Conservation (phyloP, 2,888 invertebrate species). For the Sthenelais limicola region DNA sequence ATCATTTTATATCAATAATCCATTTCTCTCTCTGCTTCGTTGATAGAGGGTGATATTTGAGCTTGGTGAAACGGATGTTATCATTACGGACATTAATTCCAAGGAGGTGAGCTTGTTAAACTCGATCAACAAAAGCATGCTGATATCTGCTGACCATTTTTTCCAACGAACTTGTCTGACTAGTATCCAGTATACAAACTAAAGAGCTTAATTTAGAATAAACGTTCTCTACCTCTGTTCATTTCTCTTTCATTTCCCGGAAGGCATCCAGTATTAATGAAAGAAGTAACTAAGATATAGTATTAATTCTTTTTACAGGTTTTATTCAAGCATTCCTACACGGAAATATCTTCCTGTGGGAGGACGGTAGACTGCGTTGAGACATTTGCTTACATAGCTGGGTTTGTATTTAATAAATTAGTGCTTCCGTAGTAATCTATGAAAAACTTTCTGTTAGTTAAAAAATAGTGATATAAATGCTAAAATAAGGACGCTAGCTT, state of each 20-base stretch:
- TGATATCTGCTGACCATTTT: too few relatives aligned
- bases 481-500: too few relatives aligned
- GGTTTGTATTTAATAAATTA: too few relatives aligned
- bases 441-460: too few relatives aligned
- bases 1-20: too few relatives aligned
- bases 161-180: too few relatives aligned
- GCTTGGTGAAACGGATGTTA: slow-evolving; percentile 66
- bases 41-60: slow-evolving; percentile 59
- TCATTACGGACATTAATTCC: slow-evolving; percentile 51
- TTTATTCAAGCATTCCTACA: slow-evolving; percentile 77
- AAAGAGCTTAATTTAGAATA: slow-evolving; percentile 19
- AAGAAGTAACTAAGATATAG: neutral
- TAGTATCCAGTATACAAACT: slow-evolving; percentile 20
- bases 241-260: neutral
- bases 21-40: too few relatives aligned
- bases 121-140: too few relatives aligned
- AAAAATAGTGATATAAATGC: too few relatives aligned
- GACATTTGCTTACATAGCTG: slow-evolving; percentile 78
- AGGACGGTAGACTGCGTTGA: slow-evolving; percentile 75
- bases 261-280: neutral
- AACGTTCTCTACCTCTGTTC: neutral
- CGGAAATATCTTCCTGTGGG: slow-evolving; percentile 80
- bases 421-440: too few relatives aligned
- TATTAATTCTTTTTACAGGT: slow-evolving; percentile 70
- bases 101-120: slow-evolving; percentile 50